phyloP scores from a whole-genome alignment of 2,888 invertebrate species.

The Ligdia adustata region DNA sequence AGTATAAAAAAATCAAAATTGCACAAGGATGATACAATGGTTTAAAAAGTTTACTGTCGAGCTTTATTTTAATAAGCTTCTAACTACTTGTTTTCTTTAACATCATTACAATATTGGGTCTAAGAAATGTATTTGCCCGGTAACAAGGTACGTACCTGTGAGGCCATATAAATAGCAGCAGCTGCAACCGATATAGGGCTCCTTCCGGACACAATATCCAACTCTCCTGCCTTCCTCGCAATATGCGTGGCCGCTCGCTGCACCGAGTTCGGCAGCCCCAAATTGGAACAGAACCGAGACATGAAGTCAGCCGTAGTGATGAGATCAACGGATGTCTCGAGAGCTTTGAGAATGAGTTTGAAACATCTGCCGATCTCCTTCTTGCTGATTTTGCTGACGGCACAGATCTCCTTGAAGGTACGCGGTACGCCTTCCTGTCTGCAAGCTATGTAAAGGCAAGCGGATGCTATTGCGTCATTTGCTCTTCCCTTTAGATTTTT shows the following conservation, averaged over 20 bases:
- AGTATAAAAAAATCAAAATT: too few species aligned
- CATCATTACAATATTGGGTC: too few species aligned
- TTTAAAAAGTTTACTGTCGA: too few species aligned
- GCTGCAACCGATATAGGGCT: slow-evolving; percentile 99
- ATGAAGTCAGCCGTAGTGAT: slow-evolving; percentile 99
- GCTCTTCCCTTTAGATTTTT: slow-evolving; percentile 97
- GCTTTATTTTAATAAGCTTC: too few species aligned
- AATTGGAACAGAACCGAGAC: slow-evolving; percentile 98
- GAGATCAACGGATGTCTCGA: slow-evolving; percentile 98
- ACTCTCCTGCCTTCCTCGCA: slow-evolving; percentile 97
- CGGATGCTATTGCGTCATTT: slow-evolving; percentile 99
- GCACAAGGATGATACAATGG: too few species aligned
- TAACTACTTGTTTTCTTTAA: too few species aligned
- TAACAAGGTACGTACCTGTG: slow-evolving; percentile 90
- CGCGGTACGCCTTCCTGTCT: slow-evolving; percentile 99
- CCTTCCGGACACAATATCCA: slow-evolving; percentile 98
- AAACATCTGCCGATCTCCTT: slow-evolving; percentile 99
- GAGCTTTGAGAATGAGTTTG: slow-evolving; percentile 96
- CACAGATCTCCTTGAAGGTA: slow-evolving; percentile 99
- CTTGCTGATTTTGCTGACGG: slow-evolving; percentile 99
- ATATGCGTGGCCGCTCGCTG: slow-evolving; percentile 98
- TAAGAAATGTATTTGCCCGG: too few species aligned
- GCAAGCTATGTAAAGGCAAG: slow-evolving; percentile 99
- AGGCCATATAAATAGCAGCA: slow-evolving; percentile 99
- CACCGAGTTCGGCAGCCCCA: slow-evolving; percentile 93